These are phyloP conservation scores for Hemicentrotus pulcherrimus DNA, from an alignment of 35 echinoderm and acorn worm genomes.

Conservation along the genomic window DNA sequence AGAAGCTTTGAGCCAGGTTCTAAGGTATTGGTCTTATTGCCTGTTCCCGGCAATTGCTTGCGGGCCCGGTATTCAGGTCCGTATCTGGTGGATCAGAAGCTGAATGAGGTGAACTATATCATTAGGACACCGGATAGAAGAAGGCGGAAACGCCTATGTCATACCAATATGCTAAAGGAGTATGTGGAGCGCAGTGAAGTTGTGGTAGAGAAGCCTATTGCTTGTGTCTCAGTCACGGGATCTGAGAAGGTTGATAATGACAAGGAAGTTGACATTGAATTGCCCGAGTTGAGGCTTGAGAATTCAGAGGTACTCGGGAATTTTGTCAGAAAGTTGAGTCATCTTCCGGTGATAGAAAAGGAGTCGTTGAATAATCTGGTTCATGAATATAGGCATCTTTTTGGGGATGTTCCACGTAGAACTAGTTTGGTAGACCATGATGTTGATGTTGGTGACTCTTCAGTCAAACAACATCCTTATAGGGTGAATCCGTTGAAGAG, in stretches of 20 bases:
- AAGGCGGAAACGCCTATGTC: slow-evolving; percentile 1
- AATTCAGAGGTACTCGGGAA: not conserved
- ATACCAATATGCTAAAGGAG: slow-evolving; percentile 60
- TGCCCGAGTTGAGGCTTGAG: not conserved
- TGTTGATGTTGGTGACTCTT: not conserved
- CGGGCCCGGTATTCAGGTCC: slow-evolving; percentile 43
- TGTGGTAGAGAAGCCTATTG: no score
- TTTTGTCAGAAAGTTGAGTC: not conserved
- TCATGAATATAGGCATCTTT: not conserved
- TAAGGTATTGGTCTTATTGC: no score
- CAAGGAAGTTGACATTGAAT: not conserved
- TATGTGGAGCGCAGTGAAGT: not conserved
- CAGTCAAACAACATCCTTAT: not conserved
- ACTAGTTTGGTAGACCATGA: not conserved
- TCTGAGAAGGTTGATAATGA: no score
- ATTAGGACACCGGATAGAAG: slow-evolving; percentile 42
- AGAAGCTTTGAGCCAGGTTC: no score
- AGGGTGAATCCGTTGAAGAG: not conserved
- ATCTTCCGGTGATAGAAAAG: not conserved
- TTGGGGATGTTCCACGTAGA: not conserved
- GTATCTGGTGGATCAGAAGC: not conserved
- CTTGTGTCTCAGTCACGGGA: no score
- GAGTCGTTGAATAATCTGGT: not conserved
- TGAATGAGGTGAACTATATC: slow-evolving; percentile 41
- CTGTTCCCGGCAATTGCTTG: no score